These are phyloP conservation scores for Dipus sagitta DNA, from an alignment of 2,797 vertebrate species.

Conservation along the genomic window DNA sequence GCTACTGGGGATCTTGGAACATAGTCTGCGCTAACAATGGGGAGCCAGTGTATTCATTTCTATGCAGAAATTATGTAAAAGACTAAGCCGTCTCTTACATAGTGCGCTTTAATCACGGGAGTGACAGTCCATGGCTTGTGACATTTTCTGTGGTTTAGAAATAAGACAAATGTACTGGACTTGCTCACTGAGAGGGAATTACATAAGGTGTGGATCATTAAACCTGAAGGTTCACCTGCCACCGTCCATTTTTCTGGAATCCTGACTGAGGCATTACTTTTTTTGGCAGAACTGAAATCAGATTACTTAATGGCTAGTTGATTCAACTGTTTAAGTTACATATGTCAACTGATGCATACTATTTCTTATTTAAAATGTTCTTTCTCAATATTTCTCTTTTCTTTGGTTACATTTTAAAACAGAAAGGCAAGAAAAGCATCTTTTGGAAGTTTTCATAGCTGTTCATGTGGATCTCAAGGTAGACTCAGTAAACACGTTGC, in stretches of 20 bases:
- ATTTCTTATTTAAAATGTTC: not conserved
- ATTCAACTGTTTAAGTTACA: not conserved
- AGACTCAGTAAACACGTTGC: not conserved
- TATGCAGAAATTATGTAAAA: not conserved
- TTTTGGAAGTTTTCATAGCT: not conserved
- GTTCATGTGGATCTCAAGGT: not conserved
- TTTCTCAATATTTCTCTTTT: not conserved
- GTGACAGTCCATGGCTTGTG: not conserved
- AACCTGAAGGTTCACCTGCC: not conserved
- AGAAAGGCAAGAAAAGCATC: not conserved
- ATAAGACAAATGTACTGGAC: not conserved
- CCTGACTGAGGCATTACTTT: not conserved
- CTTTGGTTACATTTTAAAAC: not conserved
- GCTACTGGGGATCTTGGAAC: not conserved
- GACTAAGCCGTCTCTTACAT: not conserved
- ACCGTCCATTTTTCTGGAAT: constrained; percentile 25
- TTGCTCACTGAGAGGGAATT: not conserved
- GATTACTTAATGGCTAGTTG: not conserved
- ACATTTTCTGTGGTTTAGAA: not conserved
- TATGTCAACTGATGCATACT: not conserved
- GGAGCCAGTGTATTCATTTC: not conserved
- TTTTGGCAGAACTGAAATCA: not conserved
- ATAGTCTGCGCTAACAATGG: not conserved
- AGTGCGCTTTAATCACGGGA: not conserved
- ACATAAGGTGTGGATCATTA: not conserved